Base-by-base conservation (phyloP, 2,113 vertebrate genomes). In the Pontoporia blainvillei region DNA sequence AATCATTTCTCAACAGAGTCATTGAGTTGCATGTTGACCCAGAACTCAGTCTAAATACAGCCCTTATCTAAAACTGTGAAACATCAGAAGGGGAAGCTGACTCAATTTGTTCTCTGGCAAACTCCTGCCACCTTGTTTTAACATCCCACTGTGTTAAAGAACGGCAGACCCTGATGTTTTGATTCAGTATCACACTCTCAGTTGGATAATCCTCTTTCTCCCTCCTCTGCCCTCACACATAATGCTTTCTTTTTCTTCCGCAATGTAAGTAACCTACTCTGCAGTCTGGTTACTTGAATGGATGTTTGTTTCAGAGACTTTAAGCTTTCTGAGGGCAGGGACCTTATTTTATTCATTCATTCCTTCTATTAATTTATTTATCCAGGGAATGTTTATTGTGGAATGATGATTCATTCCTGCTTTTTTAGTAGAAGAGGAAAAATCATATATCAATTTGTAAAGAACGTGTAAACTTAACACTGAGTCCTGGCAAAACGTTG, bases 1-100 rank as follows among this genome's bases (percentile, higher is more conserved):
- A 94, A 67, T 91, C 90, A 95, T 92, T 90, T 81, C 72, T 94
- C 64, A 94, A 31, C 52, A 46, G 82, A 61, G 64, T 85, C 41
- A 88, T 29, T 91, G 76, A 71, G 13, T 82, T 95, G 89, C 78
- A n/a, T 86, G 61, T 71, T 93, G 86, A 96, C 83, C 52, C 41
- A 62, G 75, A 94, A 75, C 52, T 67, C 6, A 91, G 34, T 59
- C 29, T 84, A 49, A 36, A 81, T 41, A 17, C 2, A 96, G 44
- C 23, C 57, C 13, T 84, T 81, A 69, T 82, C 64, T 92, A 82
- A 69, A 81, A 61, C 41, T 9, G 10, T 17, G 49, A 52, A 84
- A 61, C 59, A 79, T 52, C 66, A 59, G 15, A 72, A 46, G 13
- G 17, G 9, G 46, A 67, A 12, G 21, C 8, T 2, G 15, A 76